Evolutionary conservation across 1,140 invertebrate genomes (phyloP).

Genomic region (Acyrthosiphon pisum): DNA sequence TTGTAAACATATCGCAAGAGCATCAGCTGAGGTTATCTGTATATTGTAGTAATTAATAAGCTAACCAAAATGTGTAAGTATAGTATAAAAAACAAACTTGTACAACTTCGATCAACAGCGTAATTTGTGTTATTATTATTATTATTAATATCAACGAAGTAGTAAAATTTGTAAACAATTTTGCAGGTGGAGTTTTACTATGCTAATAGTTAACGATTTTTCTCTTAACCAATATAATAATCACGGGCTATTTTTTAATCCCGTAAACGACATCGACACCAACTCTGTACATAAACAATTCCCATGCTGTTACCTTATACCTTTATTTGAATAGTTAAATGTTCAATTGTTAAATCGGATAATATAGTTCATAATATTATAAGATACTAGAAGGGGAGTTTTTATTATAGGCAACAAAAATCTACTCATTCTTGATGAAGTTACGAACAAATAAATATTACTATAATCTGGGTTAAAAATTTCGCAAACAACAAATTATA

Average conservation of each 20-base stretch:
- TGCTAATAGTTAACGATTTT: neutral
- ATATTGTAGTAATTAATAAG: neutral
- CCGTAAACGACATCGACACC: neutral
- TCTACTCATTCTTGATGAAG: slow-evolving; percentile 40
- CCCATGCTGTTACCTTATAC: slow-evolving; percentile 56
- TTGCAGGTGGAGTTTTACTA: slow-evolving; percentile 49
- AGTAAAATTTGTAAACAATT: neutral
- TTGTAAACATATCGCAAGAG: slow-evolving; percentile 38
- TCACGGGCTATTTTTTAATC: neutral
- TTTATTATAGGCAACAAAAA: slow-evolving; percentile 34
- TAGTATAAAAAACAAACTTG: neutral
- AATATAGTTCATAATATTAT: neutral
- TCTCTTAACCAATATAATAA: neutral
- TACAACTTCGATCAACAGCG: slow-evolving; percentile 14
- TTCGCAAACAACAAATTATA: slow-evolving; percentile 52
- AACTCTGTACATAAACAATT: neutral
- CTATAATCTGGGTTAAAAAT: slow-evolving; percentile 48
- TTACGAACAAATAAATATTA: slow-evolving; percentile 29
- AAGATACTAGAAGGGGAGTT: neutral
- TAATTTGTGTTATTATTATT: neutral
- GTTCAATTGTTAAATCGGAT: neutral
- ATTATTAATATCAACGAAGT: slow-evolving; percentile 20
- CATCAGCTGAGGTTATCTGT: slow-evolving; percentile 50
- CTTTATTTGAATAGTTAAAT: neutral
- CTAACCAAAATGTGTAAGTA: neutral